Percentiles rank a stretch among this genome's conserved stretches.
Evolutionary conservation across 2,797 vertebrate genomes (phyloP).

Genomic region (Pantherophis alleghaniensis): DNA sequence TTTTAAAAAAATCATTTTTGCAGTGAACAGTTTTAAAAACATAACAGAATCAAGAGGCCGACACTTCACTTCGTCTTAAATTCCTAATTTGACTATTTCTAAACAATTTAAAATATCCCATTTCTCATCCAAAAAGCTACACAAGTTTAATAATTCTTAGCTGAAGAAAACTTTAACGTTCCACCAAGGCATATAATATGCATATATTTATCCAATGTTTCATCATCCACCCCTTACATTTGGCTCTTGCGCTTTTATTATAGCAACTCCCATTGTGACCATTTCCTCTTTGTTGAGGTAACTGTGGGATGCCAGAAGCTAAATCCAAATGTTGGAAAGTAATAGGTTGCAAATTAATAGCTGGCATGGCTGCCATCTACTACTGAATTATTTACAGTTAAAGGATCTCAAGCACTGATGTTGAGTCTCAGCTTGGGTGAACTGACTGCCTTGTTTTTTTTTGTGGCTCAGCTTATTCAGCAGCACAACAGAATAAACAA

Average conservation of each 20-base stretch:
- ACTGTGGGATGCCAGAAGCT: conserved; percentile 37
- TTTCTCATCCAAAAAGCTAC: background rate
- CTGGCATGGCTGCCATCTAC: conserved; percentile 20
- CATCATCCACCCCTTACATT: conserved; percentile 31
- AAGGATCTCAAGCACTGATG: conserved; percentile 36
- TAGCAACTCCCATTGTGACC: conserved; percentile 9
- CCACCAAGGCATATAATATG: conserved; percentile 16
- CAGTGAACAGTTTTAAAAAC: background rate
- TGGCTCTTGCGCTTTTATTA: conserved; percentile 21
- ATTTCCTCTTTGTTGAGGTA: conserved; percentile 38
- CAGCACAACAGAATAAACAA: conserved; percentile 18
- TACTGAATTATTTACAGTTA: conserved; percentile 51
- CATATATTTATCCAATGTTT: conserved; percentile 16
- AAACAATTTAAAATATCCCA: background rate
- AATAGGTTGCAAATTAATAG: conserved; percentile 48
- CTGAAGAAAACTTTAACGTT: conserved; percentile 6
- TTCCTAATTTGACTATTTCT: background rate
- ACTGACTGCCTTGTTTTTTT: conserved; percentile 31
- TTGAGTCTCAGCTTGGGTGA: conserved; percentile 16
- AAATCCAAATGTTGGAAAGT: conserved; percentile 47
- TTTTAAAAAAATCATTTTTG: background rate
- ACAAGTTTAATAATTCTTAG: background rate
- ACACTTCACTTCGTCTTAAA: too few species aligned
- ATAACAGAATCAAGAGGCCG: background rate
- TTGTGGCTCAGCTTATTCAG: conserved; percentile 43